Percentiles rank a stretch among this genome's conserved stretches.
phyloP scores from a whole-genome alignment of 2,888 invertebrate species.

The Podabrus alpinus region DNA sequence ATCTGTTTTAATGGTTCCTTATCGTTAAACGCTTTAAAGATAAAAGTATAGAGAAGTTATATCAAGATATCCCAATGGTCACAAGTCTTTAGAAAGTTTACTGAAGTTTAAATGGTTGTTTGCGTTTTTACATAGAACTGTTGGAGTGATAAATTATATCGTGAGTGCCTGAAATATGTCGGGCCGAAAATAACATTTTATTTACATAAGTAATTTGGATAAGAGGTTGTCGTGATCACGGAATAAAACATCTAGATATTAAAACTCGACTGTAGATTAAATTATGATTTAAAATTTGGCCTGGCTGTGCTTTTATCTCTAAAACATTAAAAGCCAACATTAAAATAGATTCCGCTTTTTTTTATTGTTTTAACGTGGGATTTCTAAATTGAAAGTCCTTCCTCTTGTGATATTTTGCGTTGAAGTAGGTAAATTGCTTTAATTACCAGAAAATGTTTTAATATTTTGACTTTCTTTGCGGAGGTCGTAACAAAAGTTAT shows the following conservation, averaged over 20 bases:
- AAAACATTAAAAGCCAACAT: no score
- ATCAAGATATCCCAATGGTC: not conserved
- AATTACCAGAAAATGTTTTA: not conserved
- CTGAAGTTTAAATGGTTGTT: not conserved
- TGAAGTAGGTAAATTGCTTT: not conserved
- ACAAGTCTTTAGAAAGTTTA: not conserved
- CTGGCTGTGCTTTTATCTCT: no score
- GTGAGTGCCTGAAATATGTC: not conserved
- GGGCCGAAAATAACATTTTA: not conserved
- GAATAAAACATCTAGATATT: not conserved
- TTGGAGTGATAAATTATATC: not conserved
- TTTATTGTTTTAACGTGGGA: not conserved
- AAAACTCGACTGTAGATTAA: not conserved
- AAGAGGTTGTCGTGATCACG: not conserved
- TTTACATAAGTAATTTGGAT: not conserved
- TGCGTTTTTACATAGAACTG: not conserved
- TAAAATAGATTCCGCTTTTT: not conserved
- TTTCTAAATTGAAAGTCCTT: not conserved
- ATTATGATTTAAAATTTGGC: no score
- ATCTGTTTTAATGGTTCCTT: not conserved
- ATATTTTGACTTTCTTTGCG: not conserved
- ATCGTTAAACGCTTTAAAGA: not conserved
- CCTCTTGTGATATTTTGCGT: not conserved
- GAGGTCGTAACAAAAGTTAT: not conserved
- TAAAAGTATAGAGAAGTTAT: not conserved